These are phyloP conservation scores for Patiria pectinifera DNA, from an alignment of 53 echinoderm and acorn worm genomes.

Conservation along the genomic window DNA sequence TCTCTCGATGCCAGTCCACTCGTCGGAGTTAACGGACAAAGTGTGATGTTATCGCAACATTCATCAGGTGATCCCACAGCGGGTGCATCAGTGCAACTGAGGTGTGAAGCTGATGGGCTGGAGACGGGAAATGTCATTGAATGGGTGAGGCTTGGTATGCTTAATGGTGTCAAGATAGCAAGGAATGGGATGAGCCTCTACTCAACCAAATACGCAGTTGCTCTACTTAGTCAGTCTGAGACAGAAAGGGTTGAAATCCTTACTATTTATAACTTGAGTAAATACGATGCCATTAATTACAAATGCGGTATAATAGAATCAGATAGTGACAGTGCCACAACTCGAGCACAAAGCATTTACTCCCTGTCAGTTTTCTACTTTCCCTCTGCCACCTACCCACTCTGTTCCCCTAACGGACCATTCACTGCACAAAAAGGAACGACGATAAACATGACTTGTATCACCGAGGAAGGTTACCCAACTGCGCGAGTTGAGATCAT, in stretches of 20 bases:
- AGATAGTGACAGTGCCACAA: not conserved
- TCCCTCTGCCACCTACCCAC: slow-evolving; percentile 31
- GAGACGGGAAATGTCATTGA: not conserved
- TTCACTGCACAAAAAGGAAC: slow-evolving; percentile 36
- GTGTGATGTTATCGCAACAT: slow-evolving; percentile 1
- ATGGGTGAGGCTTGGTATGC: slow-evolving; percentile 6
- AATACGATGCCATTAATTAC: not conserved
- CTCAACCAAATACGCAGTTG: not conserved
- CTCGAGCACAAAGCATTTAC: not conserved
- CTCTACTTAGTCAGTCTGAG: not conserved
- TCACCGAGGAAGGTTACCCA: slow-evolving; percentile 16
- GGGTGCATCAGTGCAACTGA: not conserved
- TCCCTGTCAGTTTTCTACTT: slow-evolving; percentile 13
- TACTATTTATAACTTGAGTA: not conserved
- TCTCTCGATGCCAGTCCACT: not conserved
- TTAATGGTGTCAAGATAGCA: not conserved
- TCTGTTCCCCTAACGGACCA: slow-evolving; percentile 44
- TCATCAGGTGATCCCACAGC: not conserved
- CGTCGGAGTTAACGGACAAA: slow-evolving; percentile 16
- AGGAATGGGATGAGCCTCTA: not conserved
- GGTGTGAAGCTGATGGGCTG: not conserved
- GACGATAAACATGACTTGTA: slow-evolving; percentile 9
- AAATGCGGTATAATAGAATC: not conserved
- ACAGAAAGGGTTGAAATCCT: not conserved
- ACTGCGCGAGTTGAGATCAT: not conserved